Base-by-base conservation (phyloP, 1,140 invertebrate species). In the Arion vulgaris region DNA sequence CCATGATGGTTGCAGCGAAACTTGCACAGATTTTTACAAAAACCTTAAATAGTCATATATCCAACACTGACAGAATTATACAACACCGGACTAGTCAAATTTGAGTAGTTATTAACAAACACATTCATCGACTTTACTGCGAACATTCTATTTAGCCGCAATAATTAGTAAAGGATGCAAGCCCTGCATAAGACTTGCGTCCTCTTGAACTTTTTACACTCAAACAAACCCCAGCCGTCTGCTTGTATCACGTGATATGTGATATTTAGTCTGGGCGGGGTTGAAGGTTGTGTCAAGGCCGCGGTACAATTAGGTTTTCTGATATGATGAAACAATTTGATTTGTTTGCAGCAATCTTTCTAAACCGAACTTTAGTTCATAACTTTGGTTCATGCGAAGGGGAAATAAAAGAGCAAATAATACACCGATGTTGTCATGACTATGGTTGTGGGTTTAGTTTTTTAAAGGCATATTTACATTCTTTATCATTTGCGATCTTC, bases 91-190 rank as follows among this genome's bases (percentile, higher is more conserved):
- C n/a, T 66, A 66, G 62, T 66, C 62, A 23, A 66, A 66, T 66
- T 7, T 32, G 19, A 9, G 19, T 32, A 17, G 11, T 7, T 66
- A 34, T 32, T 81, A 38, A 71, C 78, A 34, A 71, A 83, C 38
- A 28, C 45, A 71, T 45, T 72, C 39, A 38, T 51, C 38, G 49
- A 51, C 73, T 36, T 53, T 32, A 82, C 73, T 71, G 79, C 71
- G 26, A 41, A 75, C 39, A 84, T 41, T 51, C 72, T 71, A 71
- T 69, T 41, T 32, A 2, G 41, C 38, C 9, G 41, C 28, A 4
- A 53, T 28, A 66, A 32, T 32, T 28, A 32, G 62, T 7, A 34
- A 57, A 57, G 53, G 53, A 57, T 57, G 53, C 53, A 57, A 57
- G 53, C 17, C 45, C 53, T 57, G 9, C 53, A 57, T 23, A 11